Base-by-base conservation (phyloP, 2,888 invertebrate species). In the Ichneumoninae sp. region DNA sequence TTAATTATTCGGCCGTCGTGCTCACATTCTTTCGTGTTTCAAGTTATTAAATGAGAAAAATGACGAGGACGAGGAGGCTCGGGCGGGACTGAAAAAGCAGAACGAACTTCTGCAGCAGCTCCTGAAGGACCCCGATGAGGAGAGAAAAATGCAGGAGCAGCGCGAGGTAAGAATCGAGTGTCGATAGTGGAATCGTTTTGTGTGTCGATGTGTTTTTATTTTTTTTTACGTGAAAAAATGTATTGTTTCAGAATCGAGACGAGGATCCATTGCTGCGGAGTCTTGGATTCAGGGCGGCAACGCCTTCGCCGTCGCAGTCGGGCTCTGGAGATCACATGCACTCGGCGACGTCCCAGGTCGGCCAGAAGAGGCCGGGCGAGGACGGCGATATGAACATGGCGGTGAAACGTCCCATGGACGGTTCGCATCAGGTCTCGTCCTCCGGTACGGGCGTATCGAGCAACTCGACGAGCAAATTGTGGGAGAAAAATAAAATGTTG, bases 401-500 rank as follows among this genome's bases (percentile, higher is more conserved):
- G 10, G 93, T 93, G 70, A 95, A 95, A 88, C 92, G 95, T 77
- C 89, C 94, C 22, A 93, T 94, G 89, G 95, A 95, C 50, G 90
- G 91, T 26, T 91, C 92, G 52, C 93, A 93, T 79, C 92, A 91
- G 44, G 94, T 94, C 4, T 93, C 94, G 13, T 94, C 94, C 13
- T 92, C 94, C 89, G 93, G 86, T 60, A 90, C 89, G 60, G 88
- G 86, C 19, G 84, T 89, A 6, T 89, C 93, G 60, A 94, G 94
- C 88, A 95, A 94, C 93, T 89, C 90, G 19, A 95, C 95, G 77
- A 97, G 97, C 89, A 96, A 96, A 88, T 94, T 98, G 73, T 97
- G 97, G 94, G 96, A 97, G 93, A 96, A 96, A 92, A 98, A 98
- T 93, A 96, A 96, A 93, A 98, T 98, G 96, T 95, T 98, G 88